Base-by-base conservation (phyloP, 2,113 vertebrate genomes). In the Gallinago undulata region DNA sequence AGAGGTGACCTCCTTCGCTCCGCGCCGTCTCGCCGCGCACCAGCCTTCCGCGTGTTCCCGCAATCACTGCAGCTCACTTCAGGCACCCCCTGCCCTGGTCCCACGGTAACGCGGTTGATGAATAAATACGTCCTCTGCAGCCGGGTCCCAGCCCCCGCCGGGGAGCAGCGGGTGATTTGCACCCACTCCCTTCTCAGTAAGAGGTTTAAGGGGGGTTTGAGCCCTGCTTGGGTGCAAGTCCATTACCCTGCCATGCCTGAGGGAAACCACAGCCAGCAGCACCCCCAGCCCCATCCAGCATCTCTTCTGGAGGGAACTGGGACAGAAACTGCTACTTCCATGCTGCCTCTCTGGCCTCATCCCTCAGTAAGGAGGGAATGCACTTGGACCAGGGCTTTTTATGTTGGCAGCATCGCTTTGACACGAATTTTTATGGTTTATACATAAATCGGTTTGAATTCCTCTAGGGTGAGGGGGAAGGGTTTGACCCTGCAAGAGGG, bases 221-320 rank as follows among this genome's bases (percentile, higher is more conserved):
- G 64, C 21, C 51, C 68, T 35, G 39, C 13, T 19, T 7, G 39
- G 1, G 9, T 25, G 10, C 39, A 5, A 48, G 67, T 12, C 43
- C 45, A 3, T 14, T 1, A 4, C 33, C 7, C 0, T 0, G 27
- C 56, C 0, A 2, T 0, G 25, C 2, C 39, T 53, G 5, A 16
- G 21, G 48, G 31, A n/a, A 53, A 53, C 19, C 27, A 23, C 4
- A 1, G 60, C 27, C 84, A 48, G 17, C 37, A 74, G 72, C 7
- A 23, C 55, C 47, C 12, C 37, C 2, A n/a, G 69, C 2, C 81
- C 39, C 48, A 3, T 48, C 39, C 14, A 4, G 3, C 12, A 1
- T 6, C 47, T 30, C 41, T 80, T 5, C 59, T 27, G 73, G 43
- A 76, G 27, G 39, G 24, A 68, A n/a, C 19, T 13, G 73, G 63